Base-by-base conservation (phyloP, 2,797 vertebrate species). In the Lepus oiostolus region DNA sequence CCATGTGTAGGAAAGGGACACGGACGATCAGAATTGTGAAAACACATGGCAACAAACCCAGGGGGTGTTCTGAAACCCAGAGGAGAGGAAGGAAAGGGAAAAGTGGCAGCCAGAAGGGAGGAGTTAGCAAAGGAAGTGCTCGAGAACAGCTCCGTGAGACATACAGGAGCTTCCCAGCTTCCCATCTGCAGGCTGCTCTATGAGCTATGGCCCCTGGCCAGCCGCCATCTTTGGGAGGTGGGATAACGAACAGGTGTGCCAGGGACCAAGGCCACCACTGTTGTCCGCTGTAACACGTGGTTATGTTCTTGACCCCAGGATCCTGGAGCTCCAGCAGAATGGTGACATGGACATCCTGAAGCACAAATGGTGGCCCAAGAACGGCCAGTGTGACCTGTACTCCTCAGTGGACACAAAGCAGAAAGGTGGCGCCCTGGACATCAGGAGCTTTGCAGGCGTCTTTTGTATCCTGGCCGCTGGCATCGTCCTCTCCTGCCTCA, bases 331-430 rank as follows among this genome's bases (percentile, higher is more conserved):
- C 88, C 99, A 99, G 98, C 99, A 99, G 98, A 99, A 99, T 0
- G 99, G 99, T 0, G 99, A 99, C 97, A 99, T 99, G 99, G 99
- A 99, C 90, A 98, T 99, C 67, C 97, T 99, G 96, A 99, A 99
- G 97, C 99, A 99, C 96, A 99, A 99, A 97, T 99, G 99, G 99
- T 99, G 99, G 99, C 99, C 99, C 0, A 99, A 99, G 97, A 99
- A 99, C 5, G 99, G 99, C 95, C 99, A 99, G 3, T 99, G 99
- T 97, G 99, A 99, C 98, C 98, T 99, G 96, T 99, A 99, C 97
- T 99, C 99, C 58, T 99, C 99, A 0, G 98, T 99, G 97, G 99
- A 99, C 96, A 98, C 99, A 7, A 99, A 99, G 94, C 99, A 99
- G 98, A 99, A 98, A 74, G 99, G 99, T 97, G 99, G 98, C 10